These are phyloP conservation scores for Philonicus albiceps DNA, from an alignment of 2,888 invertebrate species.

Conservation along the genomic window DNA sequence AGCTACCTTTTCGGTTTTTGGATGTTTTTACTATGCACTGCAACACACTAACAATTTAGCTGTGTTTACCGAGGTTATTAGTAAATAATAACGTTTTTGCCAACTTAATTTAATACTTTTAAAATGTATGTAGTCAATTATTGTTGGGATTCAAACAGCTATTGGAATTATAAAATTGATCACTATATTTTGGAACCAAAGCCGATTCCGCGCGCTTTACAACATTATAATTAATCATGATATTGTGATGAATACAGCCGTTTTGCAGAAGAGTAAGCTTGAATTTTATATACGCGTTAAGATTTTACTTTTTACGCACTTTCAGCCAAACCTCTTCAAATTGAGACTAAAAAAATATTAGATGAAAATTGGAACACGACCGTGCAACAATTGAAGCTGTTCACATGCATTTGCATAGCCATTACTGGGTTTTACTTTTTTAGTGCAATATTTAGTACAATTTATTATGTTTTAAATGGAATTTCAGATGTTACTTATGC, in stretches of 20 bases:
- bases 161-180: background rate
- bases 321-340: background rate
- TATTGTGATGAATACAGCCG: background rate
- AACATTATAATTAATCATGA: background rate
- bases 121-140: background rate
- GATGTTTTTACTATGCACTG: background rate
- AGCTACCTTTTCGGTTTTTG: background rate
- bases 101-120: background rate
- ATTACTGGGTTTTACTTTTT: background rate
- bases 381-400: background rate
- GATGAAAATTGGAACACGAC: background rate
- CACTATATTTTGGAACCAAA: background rate
- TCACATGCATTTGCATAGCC: background rate
- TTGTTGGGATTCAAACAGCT: background rate
- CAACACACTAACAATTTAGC: background rate
- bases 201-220: background rate
- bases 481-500: background rate
- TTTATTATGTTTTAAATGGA: background rate
- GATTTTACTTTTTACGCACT: background rate
- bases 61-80: background rate
- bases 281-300: background rate
- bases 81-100: background rate
- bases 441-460: background rate
- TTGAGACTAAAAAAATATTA: background rate
- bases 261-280: background rate